Evolutionary conservation across 2,113 vertebrate genomes (phyloP).

Genomic region (Cynocephalus volans): DNA sequence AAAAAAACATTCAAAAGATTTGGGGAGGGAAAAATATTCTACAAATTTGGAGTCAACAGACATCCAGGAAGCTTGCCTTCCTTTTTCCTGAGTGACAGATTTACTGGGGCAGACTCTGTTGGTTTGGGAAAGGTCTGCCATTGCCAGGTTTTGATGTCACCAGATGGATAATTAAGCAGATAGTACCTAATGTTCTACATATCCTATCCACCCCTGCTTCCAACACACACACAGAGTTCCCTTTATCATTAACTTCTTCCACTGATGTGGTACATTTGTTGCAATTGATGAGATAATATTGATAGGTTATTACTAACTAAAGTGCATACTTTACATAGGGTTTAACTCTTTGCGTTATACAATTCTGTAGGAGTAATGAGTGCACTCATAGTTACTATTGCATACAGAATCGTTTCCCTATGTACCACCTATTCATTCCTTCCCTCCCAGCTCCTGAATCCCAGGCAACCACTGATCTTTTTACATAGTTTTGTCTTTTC

Average conservation of each 20-base stretch:
- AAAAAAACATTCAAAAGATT: background rate
- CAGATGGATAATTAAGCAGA: background rate
- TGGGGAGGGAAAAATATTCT: background rate
- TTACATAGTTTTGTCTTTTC: background rate
- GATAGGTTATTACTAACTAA: background rate
- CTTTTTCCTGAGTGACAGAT: background rate
- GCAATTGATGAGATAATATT: background rate
- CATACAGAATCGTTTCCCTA: background rate
- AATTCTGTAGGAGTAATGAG: background rate
- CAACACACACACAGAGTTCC: background rate
- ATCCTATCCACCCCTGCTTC: fast-evolving
- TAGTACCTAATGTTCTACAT: background rate
- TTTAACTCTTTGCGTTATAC: background rate
- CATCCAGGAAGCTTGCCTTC: background rate
- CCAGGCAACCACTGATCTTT: background rate
- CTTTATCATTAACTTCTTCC: background rate
- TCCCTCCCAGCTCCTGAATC: background rate
- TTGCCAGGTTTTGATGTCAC: background rate
- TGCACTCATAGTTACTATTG: background rate
- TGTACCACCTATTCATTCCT: background rate
- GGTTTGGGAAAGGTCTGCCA: background rate
- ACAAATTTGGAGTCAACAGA: background rate
- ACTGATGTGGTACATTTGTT: background rate
- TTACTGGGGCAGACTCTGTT: background rate
- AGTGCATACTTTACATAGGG: background rate